phyloP scores from a whole-genome alignment of 2,888 invertebrate species.

The Onthophagus sagittarius region DNA sequence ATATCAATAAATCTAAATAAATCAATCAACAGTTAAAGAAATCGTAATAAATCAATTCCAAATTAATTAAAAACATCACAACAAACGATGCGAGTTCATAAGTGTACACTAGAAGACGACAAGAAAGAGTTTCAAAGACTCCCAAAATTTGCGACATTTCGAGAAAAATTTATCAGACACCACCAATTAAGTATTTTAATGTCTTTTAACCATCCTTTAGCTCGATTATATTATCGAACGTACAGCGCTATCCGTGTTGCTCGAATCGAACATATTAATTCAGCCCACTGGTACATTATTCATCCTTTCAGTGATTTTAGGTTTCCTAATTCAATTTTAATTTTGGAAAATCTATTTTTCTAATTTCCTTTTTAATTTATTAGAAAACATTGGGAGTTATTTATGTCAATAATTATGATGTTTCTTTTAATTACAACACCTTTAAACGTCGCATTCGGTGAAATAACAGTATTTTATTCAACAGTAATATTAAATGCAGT shows the following conservation, averaged over 20 bases:
- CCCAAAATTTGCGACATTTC: neutral
- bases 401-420: slow-evolving; percentile 25
- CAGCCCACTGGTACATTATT: slow-evolving; percentile 35
- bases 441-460: slow-evolving; percentile 8
- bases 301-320: slow-evolving; percentile 46
- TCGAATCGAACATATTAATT: slow-evolving; percentile 37
- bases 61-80: too few relatives aligned
- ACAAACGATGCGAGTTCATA: neutral
- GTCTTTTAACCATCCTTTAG: slow-evolving; percentile 15
- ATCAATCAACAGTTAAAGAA: too few relatives aligned
- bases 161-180: neutral
- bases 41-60: too few relatives aligned
- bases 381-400: slow-evolving; percentile 28
- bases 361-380: neutral
- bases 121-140: neutral
- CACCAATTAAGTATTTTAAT: neutral
- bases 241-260: slow-evolving; percentile 38
- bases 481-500: slow-evolving; percentile 31
- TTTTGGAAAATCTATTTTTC: neutral
- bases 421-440: slow-evolving; percentile 28
- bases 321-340: neutral
- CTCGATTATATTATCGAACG: slow-evolving; percentile 24
- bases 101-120: neutral
- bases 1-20: too few relatives aligned
- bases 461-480: slow-evolving; percentile 26